A percentile compares a stretch with the other conserved stretches of the same genome.
Evolutionary conservation across 2,113 vertebrate genomes (phyloP).

Genomic region (Sander vitreus): DNA sequence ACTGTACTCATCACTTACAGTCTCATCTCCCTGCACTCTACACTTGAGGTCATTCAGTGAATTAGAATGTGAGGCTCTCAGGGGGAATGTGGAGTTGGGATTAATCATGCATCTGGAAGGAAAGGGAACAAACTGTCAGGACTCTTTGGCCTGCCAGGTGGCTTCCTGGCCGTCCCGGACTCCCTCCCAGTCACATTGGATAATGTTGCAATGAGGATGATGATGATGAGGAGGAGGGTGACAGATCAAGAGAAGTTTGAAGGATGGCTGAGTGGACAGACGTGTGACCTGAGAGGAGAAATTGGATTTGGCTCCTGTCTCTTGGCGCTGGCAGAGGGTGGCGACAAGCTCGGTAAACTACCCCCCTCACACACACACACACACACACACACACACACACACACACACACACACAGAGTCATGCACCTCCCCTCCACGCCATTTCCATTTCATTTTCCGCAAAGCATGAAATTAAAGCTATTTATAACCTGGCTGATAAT

Average conservation of each 20-base stretch:
- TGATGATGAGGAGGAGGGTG: constrained; percentile 57
- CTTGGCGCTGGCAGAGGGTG: constrained; percentile 73
- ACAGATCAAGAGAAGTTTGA: constrained; percentile 73
- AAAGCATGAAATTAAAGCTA: constrained; percentile 87
- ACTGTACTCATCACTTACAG: background rate
- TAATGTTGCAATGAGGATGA: constrained; percentile 60
- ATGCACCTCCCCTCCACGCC: constrained; percentile 48
- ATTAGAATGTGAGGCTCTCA: too few relatives aligned
- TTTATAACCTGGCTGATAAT: constrained; percentile 85
- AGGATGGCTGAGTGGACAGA: constrained; percentile 76
- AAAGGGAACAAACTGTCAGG: constrained; percentile 52
- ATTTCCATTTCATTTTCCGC: constrained; percentile 82
- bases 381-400: constrained; percentile 4
- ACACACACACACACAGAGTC: constrained; percentile 22
- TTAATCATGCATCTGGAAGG: constrained; percentile 42
- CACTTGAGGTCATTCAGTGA: background rate
- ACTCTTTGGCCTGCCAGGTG: constrained; percentile 42
- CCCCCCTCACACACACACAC: constrained; percentile 29
- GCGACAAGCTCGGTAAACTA: constrained; percentile 81
- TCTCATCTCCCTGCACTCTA: background rate
- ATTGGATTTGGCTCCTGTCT: constrained; percentile 81
- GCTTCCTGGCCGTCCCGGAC: constrained; percentile 8
- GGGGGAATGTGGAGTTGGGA: background rate
- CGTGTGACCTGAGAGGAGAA: constrained; percentile 69
- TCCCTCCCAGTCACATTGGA: constrained; percentile 48